A percentile compares a stretch with the other conserved stretches of the same genome.
Evolutionary conservation across 2,113 vertebrate genomes (phyloP).

Genomic region (Nettapus auritus): DNA sequence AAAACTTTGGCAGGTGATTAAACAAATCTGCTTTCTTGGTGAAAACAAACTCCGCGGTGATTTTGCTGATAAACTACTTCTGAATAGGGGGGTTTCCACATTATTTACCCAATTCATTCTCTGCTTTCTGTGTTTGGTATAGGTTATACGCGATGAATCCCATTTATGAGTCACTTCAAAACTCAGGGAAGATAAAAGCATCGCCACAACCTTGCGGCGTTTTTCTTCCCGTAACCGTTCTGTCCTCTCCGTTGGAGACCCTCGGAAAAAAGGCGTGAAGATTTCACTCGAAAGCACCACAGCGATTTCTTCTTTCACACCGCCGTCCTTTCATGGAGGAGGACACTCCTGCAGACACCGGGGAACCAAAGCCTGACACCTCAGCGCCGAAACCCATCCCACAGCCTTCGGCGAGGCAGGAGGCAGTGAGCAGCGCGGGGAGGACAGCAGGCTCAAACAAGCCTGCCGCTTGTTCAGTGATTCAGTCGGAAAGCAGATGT

Average conservation of each 20-base stretch:
- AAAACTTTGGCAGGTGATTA: constrained; percentile 56
- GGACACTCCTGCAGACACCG: neutral
- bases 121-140: neutral
- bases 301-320: neutral
- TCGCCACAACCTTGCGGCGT: neutral
- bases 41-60: constrained; percentile 35
- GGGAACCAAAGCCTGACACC: neutral
- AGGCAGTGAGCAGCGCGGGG: neutral
- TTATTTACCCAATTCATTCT: constrained; percentile 35
- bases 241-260: neutral
- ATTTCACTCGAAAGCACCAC: neutral
- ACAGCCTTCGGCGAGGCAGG: constrained; percentile 37
- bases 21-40: constrained; percentile 46
- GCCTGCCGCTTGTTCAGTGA: constrained; percentile 1
- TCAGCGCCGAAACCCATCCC: neutral
- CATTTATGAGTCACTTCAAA: constrained; percentile 29
- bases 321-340: neutral
- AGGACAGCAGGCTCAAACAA: constrained; percentile 65
- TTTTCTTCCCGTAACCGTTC: neutral
- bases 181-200: neutral
- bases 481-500: neutral
- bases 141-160: constrained; percentile 14
- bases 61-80: constrained; percentile 41
- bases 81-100: neutral
- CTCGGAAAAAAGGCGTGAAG: neutral